Base-by-base conservation (phyloP, 2,113 vertebrate genomes). In the Anhinga anhinga region DNA sequence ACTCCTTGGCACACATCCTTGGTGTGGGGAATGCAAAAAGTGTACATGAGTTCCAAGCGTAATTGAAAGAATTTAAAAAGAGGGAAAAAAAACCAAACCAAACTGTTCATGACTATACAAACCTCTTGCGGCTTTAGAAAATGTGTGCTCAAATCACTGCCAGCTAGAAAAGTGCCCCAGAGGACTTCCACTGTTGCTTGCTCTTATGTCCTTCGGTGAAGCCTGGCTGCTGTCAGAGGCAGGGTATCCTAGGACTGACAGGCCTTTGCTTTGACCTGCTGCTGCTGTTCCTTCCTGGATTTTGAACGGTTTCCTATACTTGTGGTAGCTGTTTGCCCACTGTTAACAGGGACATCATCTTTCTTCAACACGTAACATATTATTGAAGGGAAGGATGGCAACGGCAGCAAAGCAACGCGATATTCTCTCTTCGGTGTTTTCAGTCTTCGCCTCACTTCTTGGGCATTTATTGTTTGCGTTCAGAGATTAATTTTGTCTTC, bases 311-410 rank as follows among this genome's bases (percentile, higher is more conserved):
- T 93, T 79, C n/a, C 61, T 58, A 8, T 21, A 1, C 11, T 45
- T 36, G n/a, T 29, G 27, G 7, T 18, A 63, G 32, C 40, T n/a
- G 52, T 83, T 94, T 91, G 44, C 30, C n/a, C n/a, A 6, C 27
- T 18, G 15, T 11, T 59, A 74, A 34, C 30, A 58, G 29, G 38
- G n/a, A 53, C 45, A 25, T 40, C 16, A 19, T 25, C 49, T 56
- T 76, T 45, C 58, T 86, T 73, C 65, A 30, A 15, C 34, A 3
- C 0, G 1, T 19, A 26, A 32, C 5, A 0, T 16, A 3, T 26
- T 22, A 13, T 3, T 3, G 42, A 49, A 70, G 53, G 62, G 66
- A 76, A 73, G 71, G 45, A 58, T 45, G 63, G 58, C 49, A 65
- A 22, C 1, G 30, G 58, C 40, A 79, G 74, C 56, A 76, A 59